Evolutionary conservation across 2,113 vertebrate species (phyloP), one percentile per base, ranked within the genome.

Genomic region (Sceloporus undulatus): DNA sequence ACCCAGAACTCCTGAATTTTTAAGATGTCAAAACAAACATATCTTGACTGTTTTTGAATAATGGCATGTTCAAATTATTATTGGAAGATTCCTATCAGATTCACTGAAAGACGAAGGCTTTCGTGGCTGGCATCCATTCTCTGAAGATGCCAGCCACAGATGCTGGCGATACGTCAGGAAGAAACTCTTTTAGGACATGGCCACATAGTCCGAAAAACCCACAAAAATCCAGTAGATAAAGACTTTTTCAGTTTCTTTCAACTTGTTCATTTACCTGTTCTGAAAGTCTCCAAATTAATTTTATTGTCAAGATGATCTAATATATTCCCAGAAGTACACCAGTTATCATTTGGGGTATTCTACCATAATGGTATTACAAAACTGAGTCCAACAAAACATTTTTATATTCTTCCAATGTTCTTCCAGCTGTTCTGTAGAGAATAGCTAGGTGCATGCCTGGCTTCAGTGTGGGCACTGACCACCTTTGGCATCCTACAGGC

Each of bases 1-100:
- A 65, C 56, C 59, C 42, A 11, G 0, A 38, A 40, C 62, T 4
- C 75, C 34, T 42, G 34, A 1, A 0, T 5, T 77, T 70, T 81
- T 16, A 2, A 71, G n/a, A 21, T 16, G 0, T 6, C 48, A 68
- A 81, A 29, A 42, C 42, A 70, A 80, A 74, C 13, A 9, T 23
- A 48, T 29, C 34, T 65, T 40, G 38, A 27, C n/a, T 65, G 7
- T 77, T 65, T 40, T 21, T 48, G 34, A 66, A 78, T 21, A 9
- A 48, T 5, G 48, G 40, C 3, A 13, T 13, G 3, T 14, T 73
- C 18, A 34, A 73, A n/a, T 14, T 21, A 68, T 52, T 56, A 56
- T 73, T 3, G 16, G 56, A 25, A 34, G 40, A 40, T 23, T 40
- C 13, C 38, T 76, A 75, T 27, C 54, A 42, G 75, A 85, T 40